phyloP scores from a whole-genome alignment of 2,888 invertebrate species.

The Drosophila nigritarsus region DNA sequence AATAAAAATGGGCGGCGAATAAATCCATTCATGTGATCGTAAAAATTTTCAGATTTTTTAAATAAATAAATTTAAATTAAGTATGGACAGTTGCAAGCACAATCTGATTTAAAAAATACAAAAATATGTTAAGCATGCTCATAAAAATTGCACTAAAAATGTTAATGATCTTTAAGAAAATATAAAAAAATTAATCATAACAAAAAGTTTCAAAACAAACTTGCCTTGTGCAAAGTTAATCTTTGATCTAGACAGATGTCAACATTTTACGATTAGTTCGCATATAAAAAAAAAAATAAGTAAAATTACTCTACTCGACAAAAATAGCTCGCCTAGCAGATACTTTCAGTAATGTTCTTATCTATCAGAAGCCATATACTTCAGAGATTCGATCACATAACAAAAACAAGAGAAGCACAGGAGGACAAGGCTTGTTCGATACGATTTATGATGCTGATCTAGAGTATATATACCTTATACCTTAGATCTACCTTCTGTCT shows the following conservation, averaged over 20 bases:
- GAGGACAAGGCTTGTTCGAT: background rate
- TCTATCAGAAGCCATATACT: background rate
- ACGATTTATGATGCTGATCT: background rate
- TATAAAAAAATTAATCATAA: background rate
- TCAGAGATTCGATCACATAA: background rate
- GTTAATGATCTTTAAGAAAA: background rate
- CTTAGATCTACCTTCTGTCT: background rate
- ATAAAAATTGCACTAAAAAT: background rate
- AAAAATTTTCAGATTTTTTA: background rate
- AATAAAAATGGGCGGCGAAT: constrained; percentile 2
- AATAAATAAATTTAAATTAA: background rate
- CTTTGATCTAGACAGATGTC: background rate
- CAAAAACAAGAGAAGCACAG: background rate
- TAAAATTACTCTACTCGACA: background rate
- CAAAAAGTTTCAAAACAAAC: background rate
- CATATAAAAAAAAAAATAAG: background rate
- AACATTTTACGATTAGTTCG: background rate
- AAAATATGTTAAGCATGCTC: background rate
- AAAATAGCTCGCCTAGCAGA: background rate
- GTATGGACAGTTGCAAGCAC: background rate
- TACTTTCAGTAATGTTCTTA: background rate
- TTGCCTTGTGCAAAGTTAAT: background rate
- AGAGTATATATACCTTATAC: background rate
- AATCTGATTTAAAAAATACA: background rate
- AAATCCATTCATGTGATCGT: background rate